Evolutionary conservation across 2,113 vertebrate species (phyloP).

Genomic region (Heteronetta atricapilla): DNA sequence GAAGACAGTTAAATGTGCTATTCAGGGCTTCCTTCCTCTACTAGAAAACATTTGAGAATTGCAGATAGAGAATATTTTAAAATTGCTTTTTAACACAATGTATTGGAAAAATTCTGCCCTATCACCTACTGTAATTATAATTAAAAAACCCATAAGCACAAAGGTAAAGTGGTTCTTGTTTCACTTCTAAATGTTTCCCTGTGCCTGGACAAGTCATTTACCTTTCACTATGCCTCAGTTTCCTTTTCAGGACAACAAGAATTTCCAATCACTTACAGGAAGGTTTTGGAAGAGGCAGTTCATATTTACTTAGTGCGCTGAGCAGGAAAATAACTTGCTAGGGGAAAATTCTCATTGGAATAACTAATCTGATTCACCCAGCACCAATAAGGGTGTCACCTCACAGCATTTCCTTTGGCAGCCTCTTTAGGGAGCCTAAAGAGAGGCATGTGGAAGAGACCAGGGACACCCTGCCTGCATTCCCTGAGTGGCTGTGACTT

Average conservation of each 20-base stretch:
- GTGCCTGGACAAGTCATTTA: not conserved
- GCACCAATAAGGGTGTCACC: constrained; percentile 3
- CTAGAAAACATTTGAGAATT: constrained; percentile 2
- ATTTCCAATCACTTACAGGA: not conserved
- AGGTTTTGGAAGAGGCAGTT: constrained; percentile 26
- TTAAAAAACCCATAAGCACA: not conserved
- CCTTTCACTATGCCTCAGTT: constrained; percentile 6
- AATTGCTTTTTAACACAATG: not conserved
- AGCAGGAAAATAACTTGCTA: constrained; percentile 40
- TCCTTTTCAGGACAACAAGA: constrained; percentile 1
- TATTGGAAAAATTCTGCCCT: not conserved
- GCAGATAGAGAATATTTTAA: not conserved
- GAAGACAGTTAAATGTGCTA: not conserved
- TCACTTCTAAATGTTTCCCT: not conserved
- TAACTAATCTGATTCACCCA: constrained; percentile 43
- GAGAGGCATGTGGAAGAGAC: not conserved
- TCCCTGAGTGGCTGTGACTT: rapidly evolving
- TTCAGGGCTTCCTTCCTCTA: not conserved
- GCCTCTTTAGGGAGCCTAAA: not conserved
- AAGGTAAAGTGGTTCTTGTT: not conserved
- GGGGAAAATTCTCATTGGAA: constrained; percentile 29
- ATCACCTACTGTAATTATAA: constrained; percentile 11
- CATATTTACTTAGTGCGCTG: constrained; percentile 20
- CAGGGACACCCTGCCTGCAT: not conserved
- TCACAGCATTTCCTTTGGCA: not conserved